Evolutionary conservation across 2,113 vertebrate genomes (phyloP), one percentile per base, ranked within the genome.

Genomic region (Diphyllodes magnificus): DNA sequence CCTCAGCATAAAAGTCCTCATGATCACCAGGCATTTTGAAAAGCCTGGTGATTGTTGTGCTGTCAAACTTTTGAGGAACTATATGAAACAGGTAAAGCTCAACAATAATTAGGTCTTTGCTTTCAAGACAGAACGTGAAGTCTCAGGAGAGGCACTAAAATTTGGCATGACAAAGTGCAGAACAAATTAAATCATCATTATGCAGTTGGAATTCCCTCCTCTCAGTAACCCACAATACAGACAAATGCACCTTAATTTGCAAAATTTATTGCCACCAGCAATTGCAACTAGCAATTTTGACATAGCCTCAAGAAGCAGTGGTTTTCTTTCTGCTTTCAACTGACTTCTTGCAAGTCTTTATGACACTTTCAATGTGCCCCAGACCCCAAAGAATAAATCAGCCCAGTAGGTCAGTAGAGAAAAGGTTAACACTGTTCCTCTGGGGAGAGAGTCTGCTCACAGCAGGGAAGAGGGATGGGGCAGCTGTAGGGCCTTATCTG

Each of bases 91-190:
- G 91, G 84, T 89, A 72, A 89, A 85, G 47, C 75, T 82, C 78
- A 87, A 53, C 70, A 79, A n/a, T 92, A 92, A 92, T 91, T 89
- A 84, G 49, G 47, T 47, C 49, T 77, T 89, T 91, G 60, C 75
- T 89, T 70, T 89, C 7, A 7, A 92, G 49, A 77, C 82, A 82
- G 70, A 80, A 51, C 44, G 24, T n/a, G 64, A 90, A 82, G 60
- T 82, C 90, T 94, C 90, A 70, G 39, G 93, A 93, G 87, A 90
- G 51, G 76, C 70, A 63, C 63, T 92, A 92, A 82, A 91, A 90
- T 82, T 73, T 88, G 82, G 63, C 79, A 44, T 86, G 79, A 83
- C 3, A 1, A 82, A 92, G 47, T 66, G 60, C 75, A 88, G 84
- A 95, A 49, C 63, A 86, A 94, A 86, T 94, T 63, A 90, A 95